phyloP scores from a whole-genome alignment of 2,888 invertebrate species.

The Gortyna flavago region DNA sequence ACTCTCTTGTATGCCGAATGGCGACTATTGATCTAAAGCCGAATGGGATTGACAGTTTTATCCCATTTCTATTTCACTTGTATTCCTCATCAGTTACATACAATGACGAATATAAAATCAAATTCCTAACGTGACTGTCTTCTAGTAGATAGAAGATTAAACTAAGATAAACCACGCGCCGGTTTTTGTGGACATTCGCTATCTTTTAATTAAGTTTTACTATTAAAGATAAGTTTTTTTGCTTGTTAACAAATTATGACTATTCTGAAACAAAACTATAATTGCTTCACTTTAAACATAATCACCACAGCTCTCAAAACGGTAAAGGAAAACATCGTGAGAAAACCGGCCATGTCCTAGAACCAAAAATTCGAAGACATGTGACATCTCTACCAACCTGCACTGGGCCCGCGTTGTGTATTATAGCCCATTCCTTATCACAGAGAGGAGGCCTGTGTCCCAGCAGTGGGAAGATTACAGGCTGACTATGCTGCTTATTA shows the following conservation, averaged over 20 bases:
- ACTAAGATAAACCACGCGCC: constrained; percentile 33
- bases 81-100: constrained; percentile 49
- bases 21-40: neutral
- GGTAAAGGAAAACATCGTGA: neutral
- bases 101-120: constrained; percentile 63
- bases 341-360: neutral
- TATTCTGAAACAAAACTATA: neutral
- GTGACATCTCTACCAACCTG: neutral
- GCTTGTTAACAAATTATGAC: neutral
- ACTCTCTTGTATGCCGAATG: neutral
- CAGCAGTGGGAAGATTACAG: neutral
- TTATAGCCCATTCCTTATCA: neutral
- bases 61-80: neutral
- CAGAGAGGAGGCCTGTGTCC: neutral
- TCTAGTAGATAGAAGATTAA: constrained; percentile 13
- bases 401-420: neutral
- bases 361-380: neutral
- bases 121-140: constrained; percentile 48
- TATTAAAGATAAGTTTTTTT: neutral
- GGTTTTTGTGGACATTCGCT: constrained; percentile 4
- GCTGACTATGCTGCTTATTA: no score
- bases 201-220: constrained; percentile 44
- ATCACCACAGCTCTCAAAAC: neutral
- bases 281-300: neutral
- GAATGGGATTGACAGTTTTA: neutral